phyloP scores from a whole-genome alignment of 2,888 invertebrate genomes.

The Branchipolynoe longqiensis region DNA sequence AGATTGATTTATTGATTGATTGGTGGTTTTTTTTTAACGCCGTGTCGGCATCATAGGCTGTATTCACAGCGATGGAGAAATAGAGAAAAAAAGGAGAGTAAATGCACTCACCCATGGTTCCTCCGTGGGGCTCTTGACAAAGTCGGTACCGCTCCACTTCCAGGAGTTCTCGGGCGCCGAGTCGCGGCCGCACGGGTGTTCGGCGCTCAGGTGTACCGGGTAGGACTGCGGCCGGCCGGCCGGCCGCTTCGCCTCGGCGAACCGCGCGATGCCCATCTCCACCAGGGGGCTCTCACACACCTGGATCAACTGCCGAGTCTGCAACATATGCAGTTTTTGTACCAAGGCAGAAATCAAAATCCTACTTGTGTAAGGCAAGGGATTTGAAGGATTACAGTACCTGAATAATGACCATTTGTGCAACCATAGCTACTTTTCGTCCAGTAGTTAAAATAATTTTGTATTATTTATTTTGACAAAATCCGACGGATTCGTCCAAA shows the following conservation, averaged over 20 bases:
- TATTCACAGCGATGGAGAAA: too few species aligned
- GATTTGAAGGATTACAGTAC: too few species aligned
- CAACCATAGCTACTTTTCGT: too few species aligned
- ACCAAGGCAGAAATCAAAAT: too few species aligned
- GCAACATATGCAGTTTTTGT: background rate
- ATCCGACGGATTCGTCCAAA: too few species aligned
- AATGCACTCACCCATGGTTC: conserved; percentile 86
- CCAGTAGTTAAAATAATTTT: too few species aligned
- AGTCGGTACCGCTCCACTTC: conserved; percentile 79
- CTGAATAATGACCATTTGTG: too few species aligned
- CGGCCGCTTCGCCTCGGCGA: background rate
- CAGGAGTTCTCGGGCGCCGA: conserved; percentile 70
- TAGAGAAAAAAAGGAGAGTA: background rate
- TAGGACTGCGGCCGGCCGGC: conserved; percentile 51
- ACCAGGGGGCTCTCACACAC: conserved; percentile 93
- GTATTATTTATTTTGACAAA: too few species aligned
- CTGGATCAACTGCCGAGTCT: conserved; percentile 89
- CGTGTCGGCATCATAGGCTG: too few species aligned
- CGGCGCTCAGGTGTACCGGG: conserved; percentile 9
- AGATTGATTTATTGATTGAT: too few species aligned
- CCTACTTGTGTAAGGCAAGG: too few species aligned
- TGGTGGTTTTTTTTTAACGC: too few species aligned
- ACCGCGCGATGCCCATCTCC: conserved; percentile 87
- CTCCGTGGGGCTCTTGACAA: conserved; percentile 77
- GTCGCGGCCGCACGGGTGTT: background rate